A percentile compares a stretch with the other conserved stretches of the same genome.
phyloP scores from a whole-genome alignment of 64 coral and sea anemone genomes.

The Pocillopora verrucosa region DNA sequence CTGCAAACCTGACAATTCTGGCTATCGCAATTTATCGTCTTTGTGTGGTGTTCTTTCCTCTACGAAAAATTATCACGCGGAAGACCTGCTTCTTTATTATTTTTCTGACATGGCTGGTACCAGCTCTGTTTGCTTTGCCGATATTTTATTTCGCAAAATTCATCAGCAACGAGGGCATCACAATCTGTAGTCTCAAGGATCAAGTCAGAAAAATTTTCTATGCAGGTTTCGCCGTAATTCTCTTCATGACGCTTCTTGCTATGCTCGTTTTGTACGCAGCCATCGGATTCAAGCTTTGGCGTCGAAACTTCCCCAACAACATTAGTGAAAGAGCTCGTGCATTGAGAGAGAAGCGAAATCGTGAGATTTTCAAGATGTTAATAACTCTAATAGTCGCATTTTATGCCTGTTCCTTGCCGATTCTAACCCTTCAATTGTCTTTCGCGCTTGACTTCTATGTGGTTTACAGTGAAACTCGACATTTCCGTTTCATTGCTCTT shows the following conservation, averaged over 20 bases:
- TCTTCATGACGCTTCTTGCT: neutral
- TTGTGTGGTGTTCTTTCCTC: neutral
- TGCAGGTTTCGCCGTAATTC: conserved; percentile 9
- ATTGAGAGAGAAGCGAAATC: conserved; percentile 7
- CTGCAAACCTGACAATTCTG: conserved; percentile 16
- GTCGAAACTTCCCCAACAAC: neutral
- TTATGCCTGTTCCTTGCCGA: conserved; percentile 1
- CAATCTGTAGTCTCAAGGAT: neutral
- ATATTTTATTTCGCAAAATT: neutral
- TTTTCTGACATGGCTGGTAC: conserved; percentile 9
- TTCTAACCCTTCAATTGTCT: neutral
- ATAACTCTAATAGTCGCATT: conserved; percentile 12
- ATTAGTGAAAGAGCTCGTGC: neutral
- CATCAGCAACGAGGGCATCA: neutral
- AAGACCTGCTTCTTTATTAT: conserved; percentile 10
- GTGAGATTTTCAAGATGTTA: conserved; percentile 20
- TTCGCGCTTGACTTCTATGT: neutral
- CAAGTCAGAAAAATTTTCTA: conserved; percentile 1
- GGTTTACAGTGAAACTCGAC: neutral
- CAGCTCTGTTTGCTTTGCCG: neutral
- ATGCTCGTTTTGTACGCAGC: conserved; percentile 28
- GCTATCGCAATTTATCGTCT: conserved; percentile 3
- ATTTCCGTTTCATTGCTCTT: neutral
- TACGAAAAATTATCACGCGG: neutral
- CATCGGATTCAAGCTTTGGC: conserved; percentile 24